phyloP scores from a whole-genome alignment of 2,797 vertebrate species.

The Lindbergichthys nudifrons region DNA sequence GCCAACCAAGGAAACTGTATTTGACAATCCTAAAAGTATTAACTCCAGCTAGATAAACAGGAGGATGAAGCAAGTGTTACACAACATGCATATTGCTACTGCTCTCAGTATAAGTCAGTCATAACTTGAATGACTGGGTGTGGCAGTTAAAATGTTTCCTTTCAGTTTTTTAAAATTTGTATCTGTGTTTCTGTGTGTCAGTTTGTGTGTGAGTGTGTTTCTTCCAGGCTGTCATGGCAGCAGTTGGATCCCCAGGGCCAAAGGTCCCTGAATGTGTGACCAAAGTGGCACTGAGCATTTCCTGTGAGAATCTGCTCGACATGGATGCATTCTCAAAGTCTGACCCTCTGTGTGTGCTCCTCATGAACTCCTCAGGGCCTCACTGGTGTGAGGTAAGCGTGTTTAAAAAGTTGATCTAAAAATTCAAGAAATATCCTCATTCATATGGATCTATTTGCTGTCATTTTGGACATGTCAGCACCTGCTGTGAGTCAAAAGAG shows the following conservation, averaged over 20 bases:
- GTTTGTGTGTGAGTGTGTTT: neutral
- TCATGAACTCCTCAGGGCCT: constrained; percentile 81
- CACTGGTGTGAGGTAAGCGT: constrained; percentile 93
- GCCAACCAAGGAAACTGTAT: neutral
- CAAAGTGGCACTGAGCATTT: constrained; percentile 88
- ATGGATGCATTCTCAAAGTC: constrained; percentile 92
- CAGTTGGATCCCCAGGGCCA: constrained; percentile 18
- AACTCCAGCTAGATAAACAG: neutral
- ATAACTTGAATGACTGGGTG: neutral
- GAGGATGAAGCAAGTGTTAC: neutral
- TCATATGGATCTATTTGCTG: neutral
- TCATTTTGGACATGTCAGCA: neutral
- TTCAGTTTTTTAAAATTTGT: neutral
- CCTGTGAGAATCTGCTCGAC: constrained; percentile 91
- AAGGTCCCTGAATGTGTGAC: constrained; percentile 86
- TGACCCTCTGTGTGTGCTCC: constrained; percentile 91
- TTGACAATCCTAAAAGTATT: neutral
- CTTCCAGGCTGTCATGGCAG: constrained; percentile 55
- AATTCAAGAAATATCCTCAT: too few species aligned
- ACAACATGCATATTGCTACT: neutral
- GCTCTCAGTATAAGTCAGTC: neutral
- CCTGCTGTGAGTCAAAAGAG: neutral
- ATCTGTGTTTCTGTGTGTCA: neutral
- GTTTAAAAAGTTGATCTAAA: neutral
- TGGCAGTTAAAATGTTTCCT: neutral